Evolutionary conservation across 2,113 vertebrate genomes (phyloP).

Genomic region (Scatophagus argus): DNA sequence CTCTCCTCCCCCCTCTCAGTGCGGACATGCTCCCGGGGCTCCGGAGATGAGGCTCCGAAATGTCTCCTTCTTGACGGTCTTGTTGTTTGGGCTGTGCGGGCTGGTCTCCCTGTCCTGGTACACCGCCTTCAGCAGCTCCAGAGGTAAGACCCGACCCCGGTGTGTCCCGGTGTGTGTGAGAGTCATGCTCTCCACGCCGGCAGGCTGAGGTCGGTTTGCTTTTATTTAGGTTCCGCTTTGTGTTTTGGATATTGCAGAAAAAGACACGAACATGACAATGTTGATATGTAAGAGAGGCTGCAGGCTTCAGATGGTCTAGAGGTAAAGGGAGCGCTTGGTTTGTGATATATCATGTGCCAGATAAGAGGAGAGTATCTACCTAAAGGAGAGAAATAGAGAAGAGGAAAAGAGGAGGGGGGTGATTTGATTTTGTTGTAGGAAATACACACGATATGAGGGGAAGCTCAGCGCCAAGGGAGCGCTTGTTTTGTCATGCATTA

Average conservation of each 20-base stretch:
- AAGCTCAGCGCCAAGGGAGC: not conserved
- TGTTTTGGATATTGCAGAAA: constrained; percentile 47
- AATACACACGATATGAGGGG: constrained; percentile 2
- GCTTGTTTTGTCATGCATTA: not conserved
- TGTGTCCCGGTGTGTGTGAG: not conserved
- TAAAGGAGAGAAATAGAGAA: too few relatives aligned
- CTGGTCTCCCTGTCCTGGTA: constrained; percentile 97
- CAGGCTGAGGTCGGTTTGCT: not conserved
- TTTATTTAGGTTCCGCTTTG: too few relatives aligned
- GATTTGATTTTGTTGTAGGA: not conserved
- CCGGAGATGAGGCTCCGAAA: constrained; percentile 94
- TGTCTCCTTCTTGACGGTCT: constrained; percentile 96
- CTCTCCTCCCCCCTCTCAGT: constrained; percentile 67
- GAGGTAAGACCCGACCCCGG: constrained; percentile 85
- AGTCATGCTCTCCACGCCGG: not conserved
- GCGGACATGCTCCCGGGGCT: constrained; percentile 84
- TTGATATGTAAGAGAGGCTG: constrained; percentile 47
- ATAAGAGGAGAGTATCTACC: not conserved
- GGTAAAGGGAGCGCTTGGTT: constrained; percentile 47
- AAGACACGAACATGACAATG: constrained; percentile 17
- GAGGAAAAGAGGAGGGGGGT: not conserved
- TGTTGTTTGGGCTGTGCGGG: constrained; percentile 94
- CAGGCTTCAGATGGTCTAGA: constrained; percentile 16
- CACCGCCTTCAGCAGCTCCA: constrained; percentile 95
- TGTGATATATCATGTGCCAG: not conserved